Evolutionary conservation across 1,140 invertebrate species (phyloP).

Genomic region (Eupristina koningsbergeri): DNA sequence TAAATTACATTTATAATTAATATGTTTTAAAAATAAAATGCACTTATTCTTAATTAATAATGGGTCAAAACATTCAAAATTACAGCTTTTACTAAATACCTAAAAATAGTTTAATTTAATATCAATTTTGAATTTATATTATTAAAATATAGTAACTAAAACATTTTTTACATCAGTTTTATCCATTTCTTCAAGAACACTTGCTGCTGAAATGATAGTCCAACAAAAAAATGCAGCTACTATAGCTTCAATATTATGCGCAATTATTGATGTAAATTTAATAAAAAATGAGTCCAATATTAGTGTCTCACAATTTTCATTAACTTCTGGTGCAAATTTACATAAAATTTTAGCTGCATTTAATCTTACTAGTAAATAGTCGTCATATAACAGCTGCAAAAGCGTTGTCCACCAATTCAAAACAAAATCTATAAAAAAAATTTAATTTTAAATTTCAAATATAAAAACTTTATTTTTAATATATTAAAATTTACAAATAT

Average conservation of each 20-base stretch:
- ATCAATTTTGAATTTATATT: constrained; percentile 18
- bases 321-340: constrained; percentile 48
- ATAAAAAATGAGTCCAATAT: constrained; percentile 57
- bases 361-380: constrained; percentile 58
- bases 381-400: constrained; percentile 62
- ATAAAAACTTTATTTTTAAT: neutral
- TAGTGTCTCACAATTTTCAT: constrained; percentile 48
- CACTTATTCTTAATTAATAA: constrained; percentile 58
- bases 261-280: constrained; percentile 55
- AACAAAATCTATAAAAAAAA: constrained; percentile 43
- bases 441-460: neutral
- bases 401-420: constrained; percentile 66
- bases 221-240: constrained; percentile 61
- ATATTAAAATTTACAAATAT: constrained; percentile 52
- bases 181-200: constrained; percentile 64
- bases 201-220: constrained; percentile 57
- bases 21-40: constrained; percentile 45
- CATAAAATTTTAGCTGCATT: constrained; percentile 54
- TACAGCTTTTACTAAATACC: constrained; percentile 67
- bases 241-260: constrained; percentile 42
- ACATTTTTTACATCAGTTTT: constrained; percentile 62
- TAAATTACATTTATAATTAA: constrained; percentile 49
- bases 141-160: neutral
- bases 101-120: constrained; percentile 48
- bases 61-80: constrained; percentile 64